Percentiles rank a stretch among this genome's conserved stretches.
phyloP scores from a whole-genome alignment of 2,797 vertebrate species.

The Halcyon badia region DNA sequence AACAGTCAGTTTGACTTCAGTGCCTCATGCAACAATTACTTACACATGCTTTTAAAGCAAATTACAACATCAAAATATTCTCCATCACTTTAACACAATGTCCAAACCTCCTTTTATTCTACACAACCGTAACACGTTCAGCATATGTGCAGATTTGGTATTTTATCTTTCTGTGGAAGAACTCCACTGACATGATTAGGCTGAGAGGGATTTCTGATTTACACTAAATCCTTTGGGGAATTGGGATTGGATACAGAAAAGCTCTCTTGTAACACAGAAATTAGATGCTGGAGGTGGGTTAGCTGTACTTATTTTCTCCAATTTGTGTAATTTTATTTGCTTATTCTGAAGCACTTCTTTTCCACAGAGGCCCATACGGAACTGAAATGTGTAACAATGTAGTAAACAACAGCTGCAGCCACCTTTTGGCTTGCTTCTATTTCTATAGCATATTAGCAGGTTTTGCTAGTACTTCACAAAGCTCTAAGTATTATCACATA shows the following conservation, averaged over 20 bases:
- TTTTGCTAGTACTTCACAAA: not conserved
- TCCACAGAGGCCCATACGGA: slow-evolving; percentile 31
- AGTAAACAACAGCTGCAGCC: slow-evolving; percentile 66
- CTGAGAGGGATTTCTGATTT: slow-evolving; percentile 23
- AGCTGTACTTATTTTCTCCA: not conserved
- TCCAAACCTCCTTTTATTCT: not conserved
- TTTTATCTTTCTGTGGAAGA: slow-evolving; percentile 13
- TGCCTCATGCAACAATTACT: not conserved
- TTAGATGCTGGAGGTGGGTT: slow-evolving; percentile 41
- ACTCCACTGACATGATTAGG: not conserved
- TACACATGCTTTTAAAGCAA: slow-evolving; percentile 16
- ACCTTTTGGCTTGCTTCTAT: slow-evolving; percentile 11
- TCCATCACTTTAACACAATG: slow-evolving; percentile 13
- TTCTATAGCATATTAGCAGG: not conserved
- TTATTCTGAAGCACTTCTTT: slow-evolving; percentile 24
- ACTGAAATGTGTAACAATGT: not conserved
- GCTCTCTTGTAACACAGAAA: slow-evolving; percentile 1
- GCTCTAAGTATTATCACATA: not conserved
- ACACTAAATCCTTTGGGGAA: slow-evolving; percentile 9
- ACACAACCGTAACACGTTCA: slow-evolving; percentile 8
- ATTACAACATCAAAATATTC: slow-evolving; percentile 29
- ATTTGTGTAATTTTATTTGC: not conserved
- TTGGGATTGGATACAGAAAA: not conserved
- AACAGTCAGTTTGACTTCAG: not conserved
- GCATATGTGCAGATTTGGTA: not conserved